Percentiles rank a stretch among this genome's conserved stretches.
These are phyloP conservation scores for Drosophila nasuta DNA, from an alignment of 1,140 invertebrate genomes.

Conservation along the genomic window DNA sequence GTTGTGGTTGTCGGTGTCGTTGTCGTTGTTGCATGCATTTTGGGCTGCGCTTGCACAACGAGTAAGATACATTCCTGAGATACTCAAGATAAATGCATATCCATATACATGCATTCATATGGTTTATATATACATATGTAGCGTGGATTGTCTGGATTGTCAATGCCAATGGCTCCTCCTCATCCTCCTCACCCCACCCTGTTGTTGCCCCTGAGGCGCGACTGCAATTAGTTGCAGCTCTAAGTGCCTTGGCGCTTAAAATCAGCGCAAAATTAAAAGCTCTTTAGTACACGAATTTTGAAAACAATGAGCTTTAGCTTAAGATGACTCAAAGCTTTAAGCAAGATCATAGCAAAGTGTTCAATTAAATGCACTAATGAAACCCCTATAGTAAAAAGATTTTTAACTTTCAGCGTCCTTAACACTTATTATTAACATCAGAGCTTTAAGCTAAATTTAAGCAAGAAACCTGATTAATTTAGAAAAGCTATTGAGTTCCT, in stretches of 20 bases:
- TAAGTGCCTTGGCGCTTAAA: conserved; percentile 50
- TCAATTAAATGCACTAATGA: too few species aligned
- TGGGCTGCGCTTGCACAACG: conserved; percentile 63
- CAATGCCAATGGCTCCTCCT: conserved; percentile 48
- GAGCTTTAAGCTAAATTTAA: too few species aligned
- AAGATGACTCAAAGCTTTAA: too few species aligned
- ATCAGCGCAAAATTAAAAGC: conserved; percentile 22
- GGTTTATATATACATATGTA: conserved; percentile 30
- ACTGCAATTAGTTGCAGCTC: conserved; percentile 72
- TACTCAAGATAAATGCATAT: conserved; percentile 74
- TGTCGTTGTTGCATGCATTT: conserved; percentile 57
- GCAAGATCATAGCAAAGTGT: too few species aligned
- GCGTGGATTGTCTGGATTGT: conserved; percentile 48
- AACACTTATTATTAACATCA: too few species aligned
- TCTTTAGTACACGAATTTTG: too few species aligned
- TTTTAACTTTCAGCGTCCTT: too few species aligned
- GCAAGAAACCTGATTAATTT: too few species aligned
- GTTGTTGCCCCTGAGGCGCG: conserved; percentile 44
- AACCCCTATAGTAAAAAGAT: too few species aligned
- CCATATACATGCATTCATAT: conserved; percentile 23
- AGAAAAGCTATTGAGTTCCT: too few species aligned
- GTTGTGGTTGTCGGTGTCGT: conserved; percentile 21
- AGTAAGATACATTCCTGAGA: conserved; percentile 71
- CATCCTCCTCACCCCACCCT: conserved; percentile 9
- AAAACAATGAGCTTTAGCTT: too few species aligned